Conservation (phyloP, 2,113 vertebrate species). For the Protobothrops flavoviridis region DNA sequence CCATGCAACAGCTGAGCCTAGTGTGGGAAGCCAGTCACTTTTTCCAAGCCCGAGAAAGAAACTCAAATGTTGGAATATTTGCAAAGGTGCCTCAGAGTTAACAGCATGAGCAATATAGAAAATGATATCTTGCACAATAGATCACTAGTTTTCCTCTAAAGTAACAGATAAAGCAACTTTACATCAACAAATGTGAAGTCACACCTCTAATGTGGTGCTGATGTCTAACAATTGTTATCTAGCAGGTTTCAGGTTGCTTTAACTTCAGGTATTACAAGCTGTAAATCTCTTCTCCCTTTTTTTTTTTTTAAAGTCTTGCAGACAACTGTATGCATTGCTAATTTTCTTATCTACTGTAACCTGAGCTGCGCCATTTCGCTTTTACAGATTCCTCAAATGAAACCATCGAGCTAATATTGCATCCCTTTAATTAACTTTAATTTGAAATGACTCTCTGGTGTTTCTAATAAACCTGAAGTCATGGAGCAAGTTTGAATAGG, state of each 20-base stretch:
- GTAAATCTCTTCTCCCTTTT: constrained; percentile 25
- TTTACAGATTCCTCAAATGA: constrained; percentile 50
- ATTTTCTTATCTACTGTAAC: constrained; percentile 44
- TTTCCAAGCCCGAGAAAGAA: not conserved
- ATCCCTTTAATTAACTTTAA: constrained; percentile 57
- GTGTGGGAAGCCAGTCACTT: not conserved
- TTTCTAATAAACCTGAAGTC: constrained; percentile 27
- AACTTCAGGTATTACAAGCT: constrained; percentile 33
- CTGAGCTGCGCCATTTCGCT: not conserved
- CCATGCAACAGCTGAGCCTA: not conserved
- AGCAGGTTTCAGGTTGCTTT: constrained; percentile 9
- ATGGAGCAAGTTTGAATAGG: constrained; percentile 40
- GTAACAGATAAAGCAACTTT: constrained; percentile 7
- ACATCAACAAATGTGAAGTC: constrained; percentile 23
- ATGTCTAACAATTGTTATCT: not conserved
- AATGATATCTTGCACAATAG: not conserved
- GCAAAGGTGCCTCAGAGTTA: not conserved
- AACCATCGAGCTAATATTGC: constrained; percentile 53
- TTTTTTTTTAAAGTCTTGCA: constrained; percentile 20
- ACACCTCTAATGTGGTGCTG: not conserved
- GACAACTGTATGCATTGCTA: constrained; percentile 39
- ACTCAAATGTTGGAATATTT: not conserved
- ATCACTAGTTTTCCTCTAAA: not conserved
- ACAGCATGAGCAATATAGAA: not conserved
- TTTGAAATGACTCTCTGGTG: constrained; percentile 43